Conservation (phyloP, 2,888 invertebrate species). For the Volucella inanis region DNA sequence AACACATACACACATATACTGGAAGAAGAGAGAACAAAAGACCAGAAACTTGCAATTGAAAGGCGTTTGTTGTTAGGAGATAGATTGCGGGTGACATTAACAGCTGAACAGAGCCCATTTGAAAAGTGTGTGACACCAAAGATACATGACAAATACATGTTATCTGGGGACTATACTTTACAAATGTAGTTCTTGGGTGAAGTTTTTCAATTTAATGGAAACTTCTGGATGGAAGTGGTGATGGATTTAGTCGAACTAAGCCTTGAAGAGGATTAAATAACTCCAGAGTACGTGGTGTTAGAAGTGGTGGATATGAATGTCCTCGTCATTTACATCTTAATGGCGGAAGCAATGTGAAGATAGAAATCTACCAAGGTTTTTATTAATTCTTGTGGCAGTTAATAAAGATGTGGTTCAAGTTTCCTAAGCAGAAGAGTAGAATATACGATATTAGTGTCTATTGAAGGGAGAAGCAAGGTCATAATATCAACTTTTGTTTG, state of each 20-base stretch:
- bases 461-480: no score
- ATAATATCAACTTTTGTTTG: no score
- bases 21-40: no score
- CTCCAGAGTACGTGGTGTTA: background rate
- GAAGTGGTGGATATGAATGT: no score
- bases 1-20: slow-evolving; percentile 3
- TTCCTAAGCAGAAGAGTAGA: no score
- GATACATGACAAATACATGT: slow-evolving; percentile 59
- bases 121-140: slow-evolving; percentile 55
- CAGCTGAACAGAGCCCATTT: slow-evolving; percentile 54
- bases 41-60: background rate
- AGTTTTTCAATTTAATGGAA: slow-evolving; percentile 38
- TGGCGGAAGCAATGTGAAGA: no score
- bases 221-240: background rate
- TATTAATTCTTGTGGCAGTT: no score
- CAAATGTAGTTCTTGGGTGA: slow-evolving; percentile 15
- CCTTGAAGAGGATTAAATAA: slow-evolving; percentile 8
- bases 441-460: no score
- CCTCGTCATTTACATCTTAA: no score
- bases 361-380: no score
- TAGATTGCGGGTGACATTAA: slow-evolving; percentile 67
- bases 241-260: slow-evolving; percentile 5
- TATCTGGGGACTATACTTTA: slow-evolving; percentile 37
- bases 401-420: no score
- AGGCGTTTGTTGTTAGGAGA: slow-evolving; percentile 27